Percentiles rank a stretch among this genome's conserved stretches.
phyloP scores from a whole-genome alignment of 1,140 invertebrate species.

The Whitmania pigra region DNA sequence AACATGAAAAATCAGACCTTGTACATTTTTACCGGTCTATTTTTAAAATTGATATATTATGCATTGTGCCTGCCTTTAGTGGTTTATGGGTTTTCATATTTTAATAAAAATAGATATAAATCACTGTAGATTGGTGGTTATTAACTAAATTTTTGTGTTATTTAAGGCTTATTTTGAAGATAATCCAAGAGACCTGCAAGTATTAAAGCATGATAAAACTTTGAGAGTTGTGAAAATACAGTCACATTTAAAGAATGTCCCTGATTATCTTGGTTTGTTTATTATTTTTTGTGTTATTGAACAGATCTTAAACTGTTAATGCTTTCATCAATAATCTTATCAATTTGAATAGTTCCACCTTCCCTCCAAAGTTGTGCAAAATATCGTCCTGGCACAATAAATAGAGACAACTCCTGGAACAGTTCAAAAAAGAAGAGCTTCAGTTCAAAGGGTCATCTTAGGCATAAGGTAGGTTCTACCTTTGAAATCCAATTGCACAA shows the following conservation, averaged over 20 bases:
- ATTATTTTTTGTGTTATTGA: neutral
- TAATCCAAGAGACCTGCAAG: constrained; percentile 76
- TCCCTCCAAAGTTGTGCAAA: constrained; percentile 8
- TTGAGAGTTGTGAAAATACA: constrained; percentile 72
- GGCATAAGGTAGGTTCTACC: no score
- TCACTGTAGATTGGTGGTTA: no score
- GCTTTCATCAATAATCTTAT: no score
- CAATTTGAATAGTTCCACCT: neutral
- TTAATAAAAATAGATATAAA: no score
- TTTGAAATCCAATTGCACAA: no score
- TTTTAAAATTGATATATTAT: no score
- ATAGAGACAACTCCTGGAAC: no score
- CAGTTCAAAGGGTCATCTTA: neutral
- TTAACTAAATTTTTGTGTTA: constrained; percentile 19
- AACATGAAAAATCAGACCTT: constrained; percentile 10
- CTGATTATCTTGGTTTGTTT: constrained; percentile 65
- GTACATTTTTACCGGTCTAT: neutral
- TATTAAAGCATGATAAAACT: constrained; percentile 77
- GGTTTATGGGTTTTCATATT: no score
- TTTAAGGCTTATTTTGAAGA: constrained; percentile 77
- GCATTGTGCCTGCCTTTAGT: no score
- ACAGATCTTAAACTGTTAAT: neutral
- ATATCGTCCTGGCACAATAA: neutral
- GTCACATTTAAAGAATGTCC: constrained; percentile 74
- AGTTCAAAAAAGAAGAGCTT: no score